Evolutionary conservation across 2,888 invertebrate genomes (phyloP), one percentile per base, ranked within the genome.

Genomic region (Emmelina monodactyla): DNA sequence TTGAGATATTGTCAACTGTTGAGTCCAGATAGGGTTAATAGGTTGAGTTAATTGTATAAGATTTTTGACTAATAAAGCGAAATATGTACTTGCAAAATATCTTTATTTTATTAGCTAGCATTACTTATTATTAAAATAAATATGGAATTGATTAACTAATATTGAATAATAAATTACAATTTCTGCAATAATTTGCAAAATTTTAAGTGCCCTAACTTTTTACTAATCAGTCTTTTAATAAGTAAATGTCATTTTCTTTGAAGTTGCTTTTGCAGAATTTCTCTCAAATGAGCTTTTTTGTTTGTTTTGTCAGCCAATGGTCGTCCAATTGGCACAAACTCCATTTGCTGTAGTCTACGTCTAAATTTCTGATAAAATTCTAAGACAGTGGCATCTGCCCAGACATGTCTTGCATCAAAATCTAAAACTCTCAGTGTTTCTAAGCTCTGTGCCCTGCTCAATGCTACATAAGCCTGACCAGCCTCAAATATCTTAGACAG

Each of bases 401-500:
- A 92, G 1, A 97, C 93, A 70, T 94, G 92, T 19, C 87, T 83
- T 1, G 87, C 80, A 58, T 89, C 88, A 72, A 97, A 96, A 66
- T 95, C 94, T 35, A 95, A 63, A 22, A 97, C 89, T 41, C 94
- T 72, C n/a, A 97, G 76, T 2, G 91, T 88, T 35, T 91, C 83
- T 33, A 97, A 79, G 55, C 91, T 94, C 56, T 93, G 90, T 7
- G 97, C 96, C 44, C 97, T 83, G 10, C 96, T 96, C 6, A 97
- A 68, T 1, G 97, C 97, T 0, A 97, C 97, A 70, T 97, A 97
- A 0, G 97, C 94, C 71, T 97, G 97, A 0, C 97, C 97, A 22
- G 93, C 90, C 75, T 97, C 96, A 73, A 97, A 97, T 22, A 96
- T 95, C 54, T 91, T 87, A 0, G 88, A 85, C 33, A 97, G 68